A percentile compares a stretch with the other conserved stretches of the same genome.
phyloP scores from a whole-genome alignment of 2,113 vertebrate species.

The Gobiocypris rarus region DNA sequence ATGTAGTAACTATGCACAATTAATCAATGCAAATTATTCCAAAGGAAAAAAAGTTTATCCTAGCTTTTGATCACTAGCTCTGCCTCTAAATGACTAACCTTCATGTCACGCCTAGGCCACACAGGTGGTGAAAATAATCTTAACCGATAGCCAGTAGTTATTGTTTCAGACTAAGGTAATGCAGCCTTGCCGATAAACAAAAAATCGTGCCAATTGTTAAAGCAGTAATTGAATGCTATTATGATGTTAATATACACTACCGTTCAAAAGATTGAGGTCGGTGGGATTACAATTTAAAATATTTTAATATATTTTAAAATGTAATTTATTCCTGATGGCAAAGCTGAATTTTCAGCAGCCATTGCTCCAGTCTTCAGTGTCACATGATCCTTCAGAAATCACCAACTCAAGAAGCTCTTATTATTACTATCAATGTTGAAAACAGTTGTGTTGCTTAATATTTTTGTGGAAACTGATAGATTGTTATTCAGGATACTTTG shows the following conservation, averaged over 20 bases:
- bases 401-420: not conserved
- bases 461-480: no score
- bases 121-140: not conserved
- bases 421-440: no score
- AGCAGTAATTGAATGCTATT: not conserved
- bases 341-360: slow-evolving; percentile 7
- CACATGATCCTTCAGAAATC: not conserved
- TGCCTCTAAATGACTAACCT: not conserved
- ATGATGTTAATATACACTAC: not conserved
- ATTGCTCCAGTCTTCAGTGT: not conserved
- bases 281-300: not conserved
- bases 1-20: not conserved
- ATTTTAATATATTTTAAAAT: not conserved
- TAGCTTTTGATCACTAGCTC: not conserved
- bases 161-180: not conserved
- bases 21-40: slow-evolving; percentile 7
- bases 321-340: not conserved
- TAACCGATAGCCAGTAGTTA: not conserved
- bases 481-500: no score
- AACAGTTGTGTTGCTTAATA: no score
- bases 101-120: not conserved
- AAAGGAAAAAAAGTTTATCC: not conserved
- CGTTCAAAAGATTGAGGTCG: not conserved
- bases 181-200: not conserved
- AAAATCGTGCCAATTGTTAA: not conserved